phyloP scores from a whole-genome alignment of 2,113 vertebrate genomes.

The Poecilia latipinna region DNA sequence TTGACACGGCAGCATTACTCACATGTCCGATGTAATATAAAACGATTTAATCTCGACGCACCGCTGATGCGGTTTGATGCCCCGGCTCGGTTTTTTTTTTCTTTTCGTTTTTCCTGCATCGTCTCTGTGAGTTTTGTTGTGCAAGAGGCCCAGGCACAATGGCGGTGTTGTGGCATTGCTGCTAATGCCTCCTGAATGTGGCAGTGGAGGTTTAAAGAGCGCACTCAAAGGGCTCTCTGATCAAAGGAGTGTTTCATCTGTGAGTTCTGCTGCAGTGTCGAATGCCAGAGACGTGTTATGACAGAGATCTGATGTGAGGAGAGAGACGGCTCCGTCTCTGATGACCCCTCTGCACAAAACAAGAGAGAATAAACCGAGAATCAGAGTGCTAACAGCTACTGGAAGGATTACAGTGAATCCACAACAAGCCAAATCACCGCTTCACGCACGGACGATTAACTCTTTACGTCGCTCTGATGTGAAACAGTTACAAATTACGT shows the following conservation, averaged over 20 bases:
- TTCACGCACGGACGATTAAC: not conserved
- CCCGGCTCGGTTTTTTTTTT: slow-evolving; percentile 15
- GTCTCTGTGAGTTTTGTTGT: slow-evolving; percentile 29
- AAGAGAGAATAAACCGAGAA: slow-evolving; percentile 43
- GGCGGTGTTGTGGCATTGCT: slow-evolving; percentile 51
- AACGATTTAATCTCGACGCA: slow-evolving; percentile 44
- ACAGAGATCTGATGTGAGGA: slow-evolving; percentile 64
- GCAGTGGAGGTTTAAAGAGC: slow-evolving; percentile 64
- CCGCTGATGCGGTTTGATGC: slow-evolving; percentile 48
- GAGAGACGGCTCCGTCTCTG: slow-evolving; percentile 62
- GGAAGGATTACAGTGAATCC: not conserved
- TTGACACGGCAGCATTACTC: slow-evolving; percentile 21
- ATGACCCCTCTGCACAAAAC: slow-evolving; percentile 42
- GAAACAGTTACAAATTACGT: not conserved
- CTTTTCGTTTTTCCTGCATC: not conserved
- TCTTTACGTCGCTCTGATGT: too few species aligned
- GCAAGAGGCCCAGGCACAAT: slow-evolving; percentile 47
- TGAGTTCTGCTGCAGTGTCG: slow-evolving; percentile 61
- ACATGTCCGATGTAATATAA: slow-evolving; percentile 45
- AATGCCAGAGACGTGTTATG: slow-evolving; percentile 56
- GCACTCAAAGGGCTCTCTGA: slow-evolving; percentile 72
- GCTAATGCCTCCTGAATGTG: slow-evolving; percentile 68
- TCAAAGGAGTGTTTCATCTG: slow-evolving; percentile 76
- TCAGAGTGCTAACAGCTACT: slow-evolving; percentile 15
- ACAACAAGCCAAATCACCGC: not conserved